Base-by-base conservation (phyloP, 2,888 invertebrate genomes). In the Suillia variegata region DNA sequence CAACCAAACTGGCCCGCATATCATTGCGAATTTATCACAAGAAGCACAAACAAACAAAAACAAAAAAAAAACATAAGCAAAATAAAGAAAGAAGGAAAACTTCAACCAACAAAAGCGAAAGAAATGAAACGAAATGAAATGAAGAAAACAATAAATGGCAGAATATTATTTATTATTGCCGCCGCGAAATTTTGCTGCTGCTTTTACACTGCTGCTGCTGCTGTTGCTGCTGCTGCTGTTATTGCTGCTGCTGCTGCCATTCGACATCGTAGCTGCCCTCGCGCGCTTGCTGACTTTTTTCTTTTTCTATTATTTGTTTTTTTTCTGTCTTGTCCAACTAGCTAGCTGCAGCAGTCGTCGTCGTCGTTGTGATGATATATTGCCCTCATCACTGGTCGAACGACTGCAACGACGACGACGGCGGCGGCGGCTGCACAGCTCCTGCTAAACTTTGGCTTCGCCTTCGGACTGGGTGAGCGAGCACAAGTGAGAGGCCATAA, bases 301-400 rank as follows among this genome's bases (percentile, higher is more conserved):
- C n/a, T n/a, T n/a, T n/a, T n/a, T n/a, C n/a, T n/a, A n/a, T n/a
- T n/a, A n/a, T n/a, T n/a, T n/a, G n/a, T n/a, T n/a, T n/a, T n/a
- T n/a, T n/a, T n/a, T n/a, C n/a, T n/a, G n/a, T n/a, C n/a, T n/a
- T 33, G 33, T 47, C 26, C 2, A 26, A 54, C 49, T 56, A 45
- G 49, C 53, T 42, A 42, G 33, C 38, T 24, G n/a, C 12, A 34
- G 38, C 20, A 26, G 31, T 26, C 20, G 50, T 56, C 56, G 48
- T 53, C 56, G 58, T 54, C 42, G 63, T 66, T 65, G 61, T 63
- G 58, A 64, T 64, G 67, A 67, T 62, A 66, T 69, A 61, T 67
- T 61, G 69, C 66, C 65, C 64, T 67, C 69, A 66, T 66, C 63
- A 67, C 53, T 59, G 62, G 62, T 64, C 62, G 56, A 49, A 48